Conservation (phyloP, 2,888 invertebrate species). For the Rhynchonema sp. region DNA sequence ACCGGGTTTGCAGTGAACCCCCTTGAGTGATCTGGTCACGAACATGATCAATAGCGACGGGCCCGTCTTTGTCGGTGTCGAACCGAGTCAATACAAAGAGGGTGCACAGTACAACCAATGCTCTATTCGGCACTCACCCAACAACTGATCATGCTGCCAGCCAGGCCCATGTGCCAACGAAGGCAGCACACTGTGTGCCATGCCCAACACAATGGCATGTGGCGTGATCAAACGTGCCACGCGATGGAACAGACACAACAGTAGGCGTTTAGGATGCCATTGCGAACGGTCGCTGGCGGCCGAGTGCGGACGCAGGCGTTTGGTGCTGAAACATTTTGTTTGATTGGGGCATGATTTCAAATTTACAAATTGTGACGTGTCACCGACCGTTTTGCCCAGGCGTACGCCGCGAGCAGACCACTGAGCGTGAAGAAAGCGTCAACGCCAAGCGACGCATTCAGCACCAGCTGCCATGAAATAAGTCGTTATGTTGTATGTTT, state of each 20-base stretch:
- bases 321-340: not conserved
- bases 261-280: not conserved
- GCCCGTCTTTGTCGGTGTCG: not conserved
- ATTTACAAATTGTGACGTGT: no score
- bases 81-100: not conserved
- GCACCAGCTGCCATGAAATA: constrained; percentile 8
- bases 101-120: no score
- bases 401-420: constrained; percentile 4
- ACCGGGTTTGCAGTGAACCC: not conserved
- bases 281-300: not conserved
- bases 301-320: not conserved
- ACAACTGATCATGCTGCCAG: constrained; percentile 11
- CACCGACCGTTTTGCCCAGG: constrained; percentile 1
- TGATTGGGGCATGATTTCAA: no score
- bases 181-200: constrained; percentile 1
- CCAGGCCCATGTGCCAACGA: constrained; percentile 7
- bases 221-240: constrained; percentile 6
- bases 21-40: not conserved
- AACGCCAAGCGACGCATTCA: constrained; percentile 16
- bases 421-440: constrained; percentile 16
- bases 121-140: no score
- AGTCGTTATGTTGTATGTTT: no score
- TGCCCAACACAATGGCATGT: constrained; percentile 7
- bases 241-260: constrained; percentile 5
- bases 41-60: not conserved